These are phyloP conservation scores for Pseudochirops corinnae DNA, from an alignment of 2,797 vertebrate species.

Conservation along the genomic window DNA sequence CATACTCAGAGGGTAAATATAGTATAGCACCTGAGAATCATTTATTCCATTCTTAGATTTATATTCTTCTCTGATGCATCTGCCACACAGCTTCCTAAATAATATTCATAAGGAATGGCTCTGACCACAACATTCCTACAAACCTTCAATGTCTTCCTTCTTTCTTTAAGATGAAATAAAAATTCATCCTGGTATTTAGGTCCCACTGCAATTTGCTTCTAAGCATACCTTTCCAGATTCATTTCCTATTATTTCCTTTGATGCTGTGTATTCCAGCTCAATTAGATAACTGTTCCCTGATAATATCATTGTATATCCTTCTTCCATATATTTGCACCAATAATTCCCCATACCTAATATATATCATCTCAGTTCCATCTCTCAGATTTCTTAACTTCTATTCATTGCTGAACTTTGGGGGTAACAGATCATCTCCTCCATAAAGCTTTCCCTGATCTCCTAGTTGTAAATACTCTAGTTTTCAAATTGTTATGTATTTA, in stretches of 20 bases:
- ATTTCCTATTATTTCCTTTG: background rate
- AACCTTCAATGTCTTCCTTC: background rate
- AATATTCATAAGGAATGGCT: background rate
- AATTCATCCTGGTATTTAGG: background rate
- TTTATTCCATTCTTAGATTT: constrained; percentile 27
- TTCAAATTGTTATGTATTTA: background rate
- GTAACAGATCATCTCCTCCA: background rate
- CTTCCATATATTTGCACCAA: background rate
- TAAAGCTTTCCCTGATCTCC: background rate
- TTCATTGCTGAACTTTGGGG: background rate
- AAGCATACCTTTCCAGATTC: background rate
- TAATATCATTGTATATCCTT: background rate
- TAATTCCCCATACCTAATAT: background rate
- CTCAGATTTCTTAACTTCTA: background rate
- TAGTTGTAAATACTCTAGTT: background rate
- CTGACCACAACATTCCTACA: background rate
- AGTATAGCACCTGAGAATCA: background rate
- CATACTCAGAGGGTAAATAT: background rate
- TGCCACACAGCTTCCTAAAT: background rate
- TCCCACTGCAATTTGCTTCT: background rate
- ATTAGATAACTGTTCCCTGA: background rate
- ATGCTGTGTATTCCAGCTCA: background rate
- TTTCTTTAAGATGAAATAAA: background rate
- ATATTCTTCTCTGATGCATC: background rate
- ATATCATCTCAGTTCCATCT: background rate